phyloP scores from a whole-genome alignment of 2,113 vertebrate genomes.

The Crotalus horridus region DNA sequence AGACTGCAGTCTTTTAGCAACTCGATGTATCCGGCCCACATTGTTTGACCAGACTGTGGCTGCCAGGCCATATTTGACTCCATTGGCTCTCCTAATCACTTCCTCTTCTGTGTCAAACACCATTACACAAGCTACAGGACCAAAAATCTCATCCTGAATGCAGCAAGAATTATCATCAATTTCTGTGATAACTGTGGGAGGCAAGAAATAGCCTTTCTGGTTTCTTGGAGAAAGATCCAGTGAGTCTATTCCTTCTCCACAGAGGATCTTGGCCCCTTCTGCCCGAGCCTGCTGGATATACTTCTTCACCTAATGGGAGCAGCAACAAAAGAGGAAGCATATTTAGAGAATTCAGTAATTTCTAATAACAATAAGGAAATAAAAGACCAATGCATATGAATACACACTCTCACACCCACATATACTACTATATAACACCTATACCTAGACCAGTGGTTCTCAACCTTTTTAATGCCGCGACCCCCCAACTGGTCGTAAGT shows the following conservation, averaged over 20 bases:
- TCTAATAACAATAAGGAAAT: neutral
- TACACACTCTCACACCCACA: neutral
- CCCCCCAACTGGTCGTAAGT: too few species aligned
- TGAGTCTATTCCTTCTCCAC: slow-evolving; percentile 86
- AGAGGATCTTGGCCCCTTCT: slow-evolving; percentile 85
- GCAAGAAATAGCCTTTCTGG: slow-evolving; percentile 87
- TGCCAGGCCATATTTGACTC: slow-evolving; percentile 85
- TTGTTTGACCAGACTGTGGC: slow-evolving; percentile 88
- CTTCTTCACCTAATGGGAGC: slow-evolving; percentile 75
- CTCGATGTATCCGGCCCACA: slow-evolving; percentile 81
- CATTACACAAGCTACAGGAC: slow-evolving; percentile 87
- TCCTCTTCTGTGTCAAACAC: slow-evolving; percentile 90
- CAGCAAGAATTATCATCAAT: slow-evolving; percentile 81
- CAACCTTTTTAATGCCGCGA: too few species aligned
- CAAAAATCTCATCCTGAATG: slow-evolving; percentile 98
- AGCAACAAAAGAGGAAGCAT: neutral
- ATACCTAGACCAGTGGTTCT: neutral
- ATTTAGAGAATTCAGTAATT: neutral
- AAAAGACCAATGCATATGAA: neutral
- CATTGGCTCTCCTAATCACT: slow-evolving; percentile 83
- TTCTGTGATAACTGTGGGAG: slow-evolving; percentile 84
- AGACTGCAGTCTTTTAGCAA: slow-evolving; percentile 81
- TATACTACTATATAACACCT: neutral
- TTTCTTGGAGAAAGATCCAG: slow-evolving; percentile 75
- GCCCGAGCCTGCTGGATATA: slow-evolving; percentile 80